Evolutionary conservation across 2,113 vertebrate genomes (phyloP).

Genomic region (Bathybates hornii): DNA sequence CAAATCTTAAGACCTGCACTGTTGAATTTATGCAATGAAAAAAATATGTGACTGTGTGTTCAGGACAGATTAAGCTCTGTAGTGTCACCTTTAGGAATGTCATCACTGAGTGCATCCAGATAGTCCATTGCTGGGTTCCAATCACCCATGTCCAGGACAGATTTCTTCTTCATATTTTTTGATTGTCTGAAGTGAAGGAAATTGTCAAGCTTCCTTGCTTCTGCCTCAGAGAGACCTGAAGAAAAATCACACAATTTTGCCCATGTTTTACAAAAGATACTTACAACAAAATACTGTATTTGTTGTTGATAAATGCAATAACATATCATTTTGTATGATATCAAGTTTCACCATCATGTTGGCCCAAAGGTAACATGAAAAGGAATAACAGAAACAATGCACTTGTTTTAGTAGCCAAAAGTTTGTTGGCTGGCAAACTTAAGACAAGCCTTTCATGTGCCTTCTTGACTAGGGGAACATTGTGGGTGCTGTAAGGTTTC

Average conservation of each 20-base stretch:
- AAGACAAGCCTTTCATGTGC: not conserved
- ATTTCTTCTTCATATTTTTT: constrained; percentile 75
- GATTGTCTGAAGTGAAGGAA: constrained; percentile 85
- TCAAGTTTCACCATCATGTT: not conserved
- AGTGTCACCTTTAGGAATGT: constrained; percentile 82
- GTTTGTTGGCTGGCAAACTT: not conserved
- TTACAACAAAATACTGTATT: not conserved
- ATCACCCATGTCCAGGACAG: constrained; percentile 79
- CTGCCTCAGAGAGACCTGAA: constrained; percentile 79
- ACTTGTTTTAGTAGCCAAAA: not conserved
- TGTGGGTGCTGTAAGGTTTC: not conserved
- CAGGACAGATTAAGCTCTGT: not conserved
- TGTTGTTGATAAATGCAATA: not conserved
- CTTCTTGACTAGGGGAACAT: not conserved
- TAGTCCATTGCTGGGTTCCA: constrained; percentile 85
- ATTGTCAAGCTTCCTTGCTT: constrained; percentile 80
- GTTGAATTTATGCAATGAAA: not conserved
- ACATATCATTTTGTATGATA: not conserved
- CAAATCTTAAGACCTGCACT: not conserved
- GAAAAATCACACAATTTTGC: not conserved
- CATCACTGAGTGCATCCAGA: constrained; percentile 84
- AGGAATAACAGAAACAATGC: not conserved
- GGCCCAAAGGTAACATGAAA: not conserved
- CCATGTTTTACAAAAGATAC: not conserved
- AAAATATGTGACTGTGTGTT: not conserved